Conservation (phyloP, 1,140 invertebrate genomes). For the Heliconius himera region DNA sequence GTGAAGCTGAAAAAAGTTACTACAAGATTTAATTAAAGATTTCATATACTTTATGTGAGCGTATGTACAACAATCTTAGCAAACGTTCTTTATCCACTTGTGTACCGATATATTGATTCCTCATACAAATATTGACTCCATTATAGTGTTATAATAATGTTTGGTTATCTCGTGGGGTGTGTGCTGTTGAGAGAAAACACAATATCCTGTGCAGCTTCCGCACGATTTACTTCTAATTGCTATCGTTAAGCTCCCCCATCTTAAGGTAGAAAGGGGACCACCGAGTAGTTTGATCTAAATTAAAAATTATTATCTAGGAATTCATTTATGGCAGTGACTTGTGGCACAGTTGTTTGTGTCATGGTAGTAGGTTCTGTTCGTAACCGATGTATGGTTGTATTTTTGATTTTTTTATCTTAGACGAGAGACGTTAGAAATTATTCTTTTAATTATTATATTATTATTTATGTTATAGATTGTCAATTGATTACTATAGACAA, state of each 20-base stretch:
- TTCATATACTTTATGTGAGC: no score
- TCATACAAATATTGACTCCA: constrained; percentile 6
- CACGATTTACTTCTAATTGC: constrained; percentile 64
- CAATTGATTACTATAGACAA: no score
- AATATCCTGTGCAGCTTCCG: constrained; percentile 62
- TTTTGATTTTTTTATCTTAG: neutral
- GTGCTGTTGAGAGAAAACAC: constrained; percentile 62
- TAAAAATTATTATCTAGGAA: neutral
- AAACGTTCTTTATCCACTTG: neutral
- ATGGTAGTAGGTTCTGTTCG: neutral
- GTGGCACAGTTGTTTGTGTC: neutral
- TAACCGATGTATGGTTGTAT: neutral
- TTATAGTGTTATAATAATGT: constrained; percentile 14
- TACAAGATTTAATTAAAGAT: no score
- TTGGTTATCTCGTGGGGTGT: constrained; percentile 8
- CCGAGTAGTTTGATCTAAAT: neutral
- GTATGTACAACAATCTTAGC: neutral
- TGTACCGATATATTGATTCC: neutral
- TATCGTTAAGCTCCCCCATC: constrained; percentile 23
- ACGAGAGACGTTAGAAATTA: no score
- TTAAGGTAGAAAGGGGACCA: neutral
- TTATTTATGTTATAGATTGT: no score
- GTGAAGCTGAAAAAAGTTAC: no score
- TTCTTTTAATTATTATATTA: no score
- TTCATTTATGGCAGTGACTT: neutral